Base-by-base conservation (phyloP, 2,113 vertebrate genomes). In the Bubo scandiacus region DNA sequence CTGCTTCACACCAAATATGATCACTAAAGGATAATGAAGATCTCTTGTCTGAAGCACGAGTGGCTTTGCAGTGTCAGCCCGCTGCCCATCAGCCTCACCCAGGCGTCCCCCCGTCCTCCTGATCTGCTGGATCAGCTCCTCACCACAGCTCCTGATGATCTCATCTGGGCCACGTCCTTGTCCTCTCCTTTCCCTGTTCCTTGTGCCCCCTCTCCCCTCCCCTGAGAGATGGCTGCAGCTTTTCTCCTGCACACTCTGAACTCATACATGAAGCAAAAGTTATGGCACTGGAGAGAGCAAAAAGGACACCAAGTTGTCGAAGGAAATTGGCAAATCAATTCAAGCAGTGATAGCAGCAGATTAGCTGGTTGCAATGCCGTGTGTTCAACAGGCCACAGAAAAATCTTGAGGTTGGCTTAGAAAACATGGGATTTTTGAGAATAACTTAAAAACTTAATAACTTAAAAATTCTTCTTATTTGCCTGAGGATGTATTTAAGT, bases 221-320 rank as follows among this genome's bases (percentile, higher is more conserved):
- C 42, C 42, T 79, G 70, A 32, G 77, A 10, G 40, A 25, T 47
- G 15, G 1, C 90, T 87, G 94, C 21, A 0, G 85, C 23, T 92
- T 85, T 91, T 57, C 54, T 87, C 18, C 36, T 42, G 25, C 34
- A 1, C 59, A 57, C 40, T 47, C 82, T 13, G 9, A 34, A 7
- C 5, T 66, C 2, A 0, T 4, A 1, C 1, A 7, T 9, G 34
- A 77, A 65, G 40, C 14, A 25, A 12, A 86, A 83, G 38, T 36
- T 23, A 3, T 1, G 0, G 79, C 0, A 3, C 42, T 30, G 65
- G 42, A 49, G 67, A 34, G 20, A 81, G 84, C 47, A 9, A 4
- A 18, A 42, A 70, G 52, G 72, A 47, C 86, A 47, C 25, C 26
- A 6, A 21, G 13, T 21, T 11, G 19, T 19, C 6, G 0, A 12